Evolutionary conservation across 2,113 vertebrate genomes (phyloP).

Genomic region (Ovis aries): DNA sequence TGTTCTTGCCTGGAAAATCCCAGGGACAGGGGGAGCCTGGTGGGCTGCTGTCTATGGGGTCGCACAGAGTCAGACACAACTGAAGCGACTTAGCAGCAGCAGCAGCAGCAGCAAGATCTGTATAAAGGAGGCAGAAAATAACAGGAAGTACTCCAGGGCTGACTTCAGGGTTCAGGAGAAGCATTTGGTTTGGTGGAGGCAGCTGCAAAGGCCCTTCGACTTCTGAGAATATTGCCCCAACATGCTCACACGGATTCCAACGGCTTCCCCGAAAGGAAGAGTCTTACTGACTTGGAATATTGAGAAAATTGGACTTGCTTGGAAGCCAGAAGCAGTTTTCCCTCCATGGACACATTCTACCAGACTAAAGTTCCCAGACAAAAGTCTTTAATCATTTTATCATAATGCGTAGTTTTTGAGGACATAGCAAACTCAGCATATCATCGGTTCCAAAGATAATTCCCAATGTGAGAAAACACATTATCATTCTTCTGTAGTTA

Average conservation of each 20-base stretch:
- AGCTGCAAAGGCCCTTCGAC: not conserved
- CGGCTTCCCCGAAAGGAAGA: not conserved
- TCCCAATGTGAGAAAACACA: not conserved
- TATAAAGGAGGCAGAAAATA: not conserved
- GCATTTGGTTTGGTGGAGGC: not conserved
- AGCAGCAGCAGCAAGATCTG: not conserved
- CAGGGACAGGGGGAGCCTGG: no score
- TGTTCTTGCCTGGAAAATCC: no score
- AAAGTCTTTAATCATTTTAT: not conserved
- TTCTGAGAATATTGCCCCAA: not conserved
- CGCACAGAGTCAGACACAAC: no score
- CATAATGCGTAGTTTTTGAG: not conserved
- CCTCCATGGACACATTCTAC: not conserved
- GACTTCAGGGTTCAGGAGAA: not conserved
- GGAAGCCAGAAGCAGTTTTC: not conserved
- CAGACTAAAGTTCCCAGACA: not conserved
- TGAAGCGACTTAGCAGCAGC: no score
- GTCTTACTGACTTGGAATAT: not conserved
- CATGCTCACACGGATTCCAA: not conserved
- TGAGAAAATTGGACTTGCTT: not conserved
- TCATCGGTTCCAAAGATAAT: not conserved
- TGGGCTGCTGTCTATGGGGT: no score
- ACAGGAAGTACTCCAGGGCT: not conserved
- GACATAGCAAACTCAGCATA: not conserved
- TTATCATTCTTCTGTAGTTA: not conserved